A percentile compares a stretch with the other conserved stretches of the same genome.
Conservation (phyloP, 2,797 vertebrate genomes). For the Distichodus sexfasciatus region DNA sequence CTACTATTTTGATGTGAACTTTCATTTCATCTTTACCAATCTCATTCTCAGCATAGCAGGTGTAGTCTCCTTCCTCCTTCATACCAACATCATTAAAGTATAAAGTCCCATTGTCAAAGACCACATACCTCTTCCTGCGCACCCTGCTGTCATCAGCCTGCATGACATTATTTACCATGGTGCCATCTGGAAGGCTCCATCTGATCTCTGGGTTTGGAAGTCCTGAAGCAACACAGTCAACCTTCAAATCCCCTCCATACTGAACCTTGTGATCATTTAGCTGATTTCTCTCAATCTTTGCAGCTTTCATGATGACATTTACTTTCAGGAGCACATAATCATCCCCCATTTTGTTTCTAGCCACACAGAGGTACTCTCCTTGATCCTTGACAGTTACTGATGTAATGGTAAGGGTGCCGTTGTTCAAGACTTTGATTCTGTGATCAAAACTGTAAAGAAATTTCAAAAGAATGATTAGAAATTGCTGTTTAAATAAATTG, state of each 20-base stretch:
- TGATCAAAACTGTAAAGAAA: conserved; percentile 74
- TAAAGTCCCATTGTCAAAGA: conserved; percentile 91
- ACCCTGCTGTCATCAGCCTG: conserved; percentile 75
- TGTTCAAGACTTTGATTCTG: conserved; percentile 81
- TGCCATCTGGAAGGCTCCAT: conserved; percentile 92
- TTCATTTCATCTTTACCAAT: conserved; percentile 90
- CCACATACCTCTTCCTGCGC: conserved; percentile 74
- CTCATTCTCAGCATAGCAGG: conserved; percentile 88
- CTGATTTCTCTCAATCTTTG: conserved; percentile 84
- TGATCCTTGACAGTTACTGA: conserved; percentile 84
- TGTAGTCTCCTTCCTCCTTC: conserved; percentile 88
- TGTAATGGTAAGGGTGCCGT: conserved; percentile 83
- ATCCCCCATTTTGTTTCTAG: conserved; percentile 86
- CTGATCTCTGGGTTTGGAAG: conserved; percentile 87
- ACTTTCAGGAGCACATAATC: conserved; percentile 85
- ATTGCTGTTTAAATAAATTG: background rate
- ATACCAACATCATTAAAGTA: conserved; percentile 83
- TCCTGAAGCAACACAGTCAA: conserved; percentile 93
- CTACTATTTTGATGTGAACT: conserved; percentile 83
- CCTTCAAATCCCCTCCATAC: conserved; percentile 83
- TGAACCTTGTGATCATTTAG: conserved; percentile 78
- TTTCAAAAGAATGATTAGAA: conserved; percentile 15
- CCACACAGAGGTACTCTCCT: conserved; percentile 91
- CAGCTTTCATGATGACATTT: conserved; percentile 81
- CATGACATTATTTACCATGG: conserved; percentile 81